A percentile compares a stretch with the other conserved stretches of the same genome.
Conservation (phyloP, 2,113 vertebrate species). For the Cyanoderma ruficeps region DNA sequence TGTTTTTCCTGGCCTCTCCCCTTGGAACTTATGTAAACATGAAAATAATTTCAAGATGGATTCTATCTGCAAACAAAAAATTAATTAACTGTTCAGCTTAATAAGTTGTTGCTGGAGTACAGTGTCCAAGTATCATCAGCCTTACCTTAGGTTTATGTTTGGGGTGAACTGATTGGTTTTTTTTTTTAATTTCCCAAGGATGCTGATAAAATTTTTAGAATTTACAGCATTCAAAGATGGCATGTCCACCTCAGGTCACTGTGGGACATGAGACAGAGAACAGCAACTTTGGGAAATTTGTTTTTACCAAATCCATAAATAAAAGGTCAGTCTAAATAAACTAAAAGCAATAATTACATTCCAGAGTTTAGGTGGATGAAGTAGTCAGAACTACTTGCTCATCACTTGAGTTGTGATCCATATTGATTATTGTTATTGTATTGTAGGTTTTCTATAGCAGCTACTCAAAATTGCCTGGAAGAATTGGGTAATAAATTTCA, state of each 20-base stretch:
- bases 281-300: not conserved
- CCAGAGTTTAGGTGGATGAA: slow-evolving; percentile 17
- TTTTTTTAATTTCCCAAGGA: not conserved
- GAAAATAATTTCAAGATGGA: slow-evolving; percentile 8
- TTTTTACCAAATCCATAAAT: not conserved
- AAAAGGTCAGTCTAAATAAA: not conserved
- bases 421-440: slow-evolving; percentile 58
- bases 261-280: not conserved
- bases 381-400: slow-evolving; percentile 49
- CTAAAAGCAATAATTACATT: not conserved
- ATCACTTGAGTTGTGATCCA: slow-evolving; percentile 36
- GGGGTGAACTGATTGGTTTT: not conserved
- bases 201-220: not conserved
- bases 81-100: not conserved
- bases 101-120: not conserved
- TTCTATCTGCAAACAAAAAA: not conserved
- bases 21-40: not conserved
- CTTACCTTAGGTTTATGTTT: not conserved
- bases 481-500: slow-evolving; percentile 52
- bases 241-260: not conserved
- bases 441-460: slow-evolving; percentile 61
- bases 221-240: not conserved
- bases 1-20: not conserved
- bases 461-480: slow-evolving; percentile 55
- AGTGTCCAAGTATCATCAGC: slow-evolving; percentile 12